These are phyloP conservation scores for Myotis planiceps DNA, from an alignment of 2,797 vertebrate genomes.

Conservation along the genomic window DNA sequence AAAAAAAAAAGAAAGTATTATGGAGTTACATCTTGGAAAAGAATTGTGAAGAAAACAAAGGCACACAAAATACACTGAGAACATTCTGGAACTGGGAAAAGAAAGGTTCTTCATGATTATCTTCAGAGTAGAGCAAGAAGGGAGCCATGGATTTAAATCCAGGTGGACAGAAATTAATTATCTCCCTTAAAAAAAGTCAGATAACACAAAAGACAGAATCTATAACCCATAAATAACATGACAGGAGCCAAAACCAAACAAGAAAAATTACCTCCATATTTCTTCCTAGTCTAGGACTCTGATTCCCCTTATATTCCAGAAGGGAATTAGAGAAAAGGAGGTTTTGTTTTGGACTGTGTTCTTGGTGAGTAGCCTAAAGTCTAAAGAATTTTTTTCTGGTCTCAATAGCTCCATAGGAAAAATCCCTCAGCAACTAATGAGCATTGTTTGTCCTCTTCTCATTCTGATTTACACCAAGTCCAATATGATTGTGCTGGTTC, in stretches of 20 bases:
- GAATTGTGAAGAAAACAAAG: constrained; percentile 31
- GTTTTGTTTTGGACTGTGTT: constrained; percentile 61
- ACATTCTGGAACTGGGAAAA: not conserved
- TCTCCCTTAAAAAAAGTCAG: constrained; percentile 25
- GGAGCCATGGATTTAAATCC: not conserved
- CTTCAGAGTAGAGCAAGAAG: not conserved
- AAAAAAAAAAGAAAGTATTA: not conserved
- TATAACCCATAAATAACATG: constrained; percentile 28
- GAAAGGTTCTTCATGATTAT: constrained; percentile 35
- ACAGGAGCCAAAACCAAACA: constrained; percentile 58
- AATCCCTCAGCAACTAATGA: constrained; percentile 41
- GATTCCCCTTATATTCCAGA: constrained; percentile 50
- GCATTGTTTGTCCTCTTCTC: constrained; percentile 6
- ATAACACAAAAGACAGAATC: constrained; percentile 44
- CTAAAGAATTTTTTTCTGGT: constrained; percentile 56
- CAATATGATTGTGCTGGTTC: not conserved
- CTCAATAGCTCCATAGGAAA: constrained; percentile 20
- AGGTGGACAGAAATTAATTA: constrained; percentile 52
- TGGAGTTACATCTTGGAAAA: constrained; percentile 32
- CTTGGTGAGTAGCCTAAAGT: constrained; percentile 49
- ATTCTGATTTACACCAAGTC: constrained; percentile 49
- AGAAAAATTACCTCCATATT: constrained; percentile 65
- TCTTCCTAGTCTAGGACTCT: constrained; percentile 47
- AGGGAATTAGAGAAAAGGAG: constrained; percentile 50
- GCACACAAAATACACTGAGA: not conserved